Conservation (phyloP, 2,113 vertebrate genomes). For the Nymphicus hollandicus region DNA sequence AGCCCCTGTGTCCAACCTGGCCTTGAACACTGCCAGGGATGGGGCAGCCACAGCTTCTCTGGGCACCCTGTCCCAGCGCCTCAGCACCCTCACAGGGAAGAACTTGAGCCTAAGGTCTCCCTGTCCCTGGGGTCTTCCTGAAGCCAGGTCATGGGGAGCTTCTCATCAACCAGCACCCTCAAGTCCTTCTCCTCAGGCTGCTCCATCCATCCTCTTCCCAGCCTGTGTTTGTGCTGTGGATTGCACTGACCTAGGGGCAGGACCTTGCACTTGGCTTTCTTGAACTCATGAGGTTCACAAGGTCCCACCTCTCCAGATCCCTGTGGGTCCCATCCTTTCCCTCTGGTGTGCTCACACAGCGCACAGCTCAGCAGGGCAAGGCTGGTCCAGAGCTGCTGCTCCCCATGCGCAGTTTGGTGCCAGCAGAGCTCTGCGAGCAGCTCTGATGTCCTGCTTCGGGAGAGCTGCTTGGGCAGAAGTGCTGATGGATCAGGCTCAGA, state of each 20-base stretch:
- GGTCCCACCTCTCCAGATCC: background rate
- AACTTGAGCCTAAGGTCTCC: background rate
- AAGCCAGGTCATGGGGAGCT: background rate
- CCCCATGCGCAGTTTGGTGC: background rate
- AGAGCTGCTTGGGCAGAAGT: background rate
- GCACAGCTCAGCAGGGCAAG: background rate
- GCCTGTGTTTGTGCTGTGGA: background rate
- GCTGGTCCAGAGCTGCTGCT: background rate
- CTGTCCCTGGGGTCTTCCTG: background rate
- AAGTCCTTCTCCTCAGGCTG: background rate
- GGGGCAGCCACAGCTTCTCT: background rate
- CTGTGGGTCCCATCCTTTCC: background rate
- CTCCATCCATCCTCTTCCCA: background rate
- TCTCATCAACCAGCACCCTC: background rate
- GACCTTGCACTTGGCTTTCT: background rate
- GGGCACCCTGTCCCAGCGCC: background rate
- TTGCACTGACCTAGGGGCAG: background rate
- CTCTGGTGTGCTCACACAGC: background rate
- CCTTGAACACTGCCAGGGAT: too few relatives aligned
- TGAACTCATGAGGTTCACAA: background rate
- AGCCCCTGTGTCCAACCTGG: too few relatives aligned
- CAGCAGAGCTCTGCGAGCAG: too few relatives aligned
- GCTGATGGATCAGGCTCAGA: background rate
- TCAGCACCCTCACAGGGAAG: background rate
- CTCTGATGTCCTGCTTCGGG: fast-evolving